Percentiles rank a stretch among this genome's conserved stretches.
Evolutionary conservation across 2,113 vertebrate genomes (phyloP).

Genomic region (Ageneiosus marmoratus): DNA sequence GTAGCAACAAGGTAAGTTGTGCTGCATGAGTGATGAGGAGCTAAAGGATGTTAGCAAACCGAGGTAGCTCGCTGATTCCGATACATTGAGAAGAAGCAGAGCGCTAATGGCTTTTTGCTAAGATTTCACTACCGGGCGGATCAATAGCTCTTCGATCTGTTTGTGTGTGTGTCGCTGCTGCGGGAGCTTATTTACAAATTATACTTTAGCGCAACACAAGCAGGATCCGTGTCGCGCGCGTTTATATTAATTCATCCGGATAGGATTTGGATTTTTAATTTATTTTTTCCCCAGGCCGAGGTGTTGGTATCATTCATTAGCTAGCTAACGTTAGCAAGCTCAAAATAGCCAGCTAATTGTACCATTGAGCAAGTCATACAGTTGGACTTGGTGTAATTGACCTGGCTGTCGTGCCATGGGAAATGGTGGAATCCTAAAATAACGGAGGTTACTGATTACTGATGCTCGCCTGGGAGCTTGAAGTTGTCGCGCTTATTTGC

Average conservation of each 20-base stretch:
- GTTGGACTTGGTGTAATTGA: neutral
- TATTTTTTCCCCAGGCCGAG: constrained; percentile 17
- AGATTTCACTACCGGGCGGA: constrained; percentile 9
- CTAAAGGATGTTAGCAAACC: constrained; percentile 34
- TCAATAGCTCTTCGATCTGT: constrained; percentile 21
- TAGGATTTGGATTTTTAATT: neutral
- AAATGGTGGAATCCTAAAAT: neutral
- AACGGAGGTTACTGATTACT: neutral
- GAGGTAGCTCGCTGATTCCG: constrained; percentile 10
- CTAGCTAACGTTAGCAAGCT: constrained; percentile 28
- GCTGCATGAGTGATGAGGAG: constrained; percentile 39
- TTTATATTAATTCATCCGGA: neutral
- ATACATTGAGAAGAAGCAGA: neutral
- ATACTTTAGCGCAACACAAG: neutral
- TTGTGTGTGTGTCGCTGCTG: neutral
- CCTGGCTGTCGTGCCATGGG: neutral
- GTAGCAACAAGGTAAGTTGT: constrained; percentile 56
- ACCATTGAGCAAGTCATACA: neutral
- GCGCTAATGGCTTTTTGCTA: neutral
- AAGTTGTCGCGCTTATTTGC: neutral
- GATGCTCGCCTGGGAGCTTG: neutral
- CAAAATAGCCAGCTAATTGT: constrained; percentile 30
- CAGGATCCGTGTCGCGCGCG: neutral
- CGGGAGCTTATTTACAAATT: neutral
- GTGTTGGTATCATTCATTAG: constrained; percentile 12